Evolutionary conservation across 2,113 vertebrate genomes (phyloP).

Genomic region (Podarcis cretensis): DNA sequence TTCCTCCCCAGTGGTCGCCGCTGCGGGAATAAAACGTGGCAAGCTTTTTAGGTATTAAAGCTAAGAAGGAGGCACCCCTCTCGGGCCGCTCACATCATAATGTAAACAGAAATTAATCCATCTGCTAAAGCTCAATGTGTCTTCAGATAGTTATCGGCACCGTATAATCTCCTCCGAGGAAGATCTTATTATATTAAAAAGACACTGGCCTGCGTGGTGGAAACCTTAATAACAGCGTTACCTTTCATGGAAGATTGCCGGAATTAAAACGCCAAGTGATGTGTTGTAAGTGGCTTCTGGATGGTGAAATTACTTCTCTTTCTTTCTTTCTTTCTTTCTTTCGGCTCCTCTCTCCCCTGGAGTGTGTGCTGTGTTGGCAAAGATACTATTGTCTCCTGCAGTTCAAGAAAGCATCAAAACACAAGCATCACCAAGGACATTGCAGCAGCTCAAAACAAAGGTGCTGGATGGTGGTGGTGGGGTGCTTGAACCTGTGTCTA

Average conservation of each 20-base stretch:
- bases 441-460: accelerated
- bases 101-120: constrained; percentile 75
- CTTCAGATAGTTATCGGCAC: constrained; percentile 73
- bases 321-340: constrained; percentile 11
- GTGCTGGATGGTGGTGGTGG: too few relatives aligned
- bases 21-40: not conserved
- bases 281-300: constrained; percentile 45
- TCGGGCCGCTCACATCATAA: constrained; percentile 48
- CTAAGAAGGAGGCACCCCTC: constrained; percentile 40
- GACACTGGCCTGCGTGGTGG: constrained; percentile 59
- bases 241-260: constrained; percentile 57
- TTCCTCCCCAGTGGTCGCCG: constrained; percentile 20
- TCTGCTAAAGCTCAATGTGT: constrained; percentile 72
- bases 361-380: constrained; percentile 5
- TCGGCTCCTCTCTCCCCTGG: not conserved
- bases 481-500: not conserved
- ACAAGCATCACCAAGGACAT: not conserved
- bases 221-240: constrained; percentile 60
- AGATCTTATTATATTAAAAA: constrained; percentile 75
- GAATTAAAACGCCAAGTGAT: constrained; percentile 34
- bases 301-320: not conserved
- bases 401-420: constrained; percentile 8
- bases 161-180: constrained; percentile 69
- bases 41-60: constrained; percentile 28
- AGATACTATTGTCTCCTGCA: not conserved